Conservation (phyloP, 2,113 vertebrate species). For the Daboia siamensis region DNA sequence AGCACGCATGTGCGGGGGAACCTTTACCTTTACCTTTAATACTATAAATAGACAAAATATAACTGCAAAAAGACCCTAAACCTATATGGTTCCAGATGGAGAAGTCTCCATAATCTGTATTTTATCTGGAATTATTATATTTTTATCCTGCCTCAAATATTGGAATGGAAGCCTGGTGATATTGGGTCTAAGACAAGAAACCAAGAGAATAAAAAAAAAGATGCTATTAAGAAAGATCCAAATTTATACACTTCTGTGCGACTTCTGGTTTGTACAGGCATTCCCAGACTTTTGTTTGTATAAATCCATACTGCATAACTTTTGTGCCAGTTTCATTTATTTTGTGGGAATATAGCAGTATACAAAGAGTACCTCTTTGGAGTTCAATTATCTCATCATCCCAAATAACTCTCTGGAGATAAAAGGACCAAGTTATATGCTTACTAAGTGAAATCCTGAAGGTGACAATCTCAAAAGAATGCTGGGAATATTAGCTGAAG, state of each 20-base stretch:
- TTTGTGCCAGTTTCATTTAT: not conserved
- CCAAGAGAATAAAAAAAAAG: not conserved
- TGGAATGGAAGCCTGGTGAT: not conserved
- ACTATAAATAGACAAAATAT: not conserved
- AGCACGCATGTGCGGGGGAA: too few species aligned
- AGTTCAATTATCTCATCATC: not conserved
- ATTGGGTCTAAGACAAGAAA: not conserved
- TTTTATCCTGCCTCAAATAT: not conserved
- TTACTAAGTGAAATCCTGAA: not conserved
- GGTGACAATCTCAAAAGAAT: not conserved
- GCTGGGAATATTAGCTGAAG: not conserved
- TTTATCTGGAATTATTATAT: not conserved
- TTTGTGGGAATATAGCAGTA: not conserved
- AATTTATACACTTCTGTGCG: not conserved
- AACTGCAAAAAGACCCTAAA: not conserved
- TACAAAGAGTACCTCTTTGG: not conserved
- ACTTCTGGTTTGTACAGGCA: not conserved
- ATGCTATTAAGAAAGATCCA: not conserved
- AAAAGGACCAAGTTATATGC: not conserved
- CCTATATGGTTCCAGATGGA: not conserved
- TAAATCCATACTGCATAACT: not conserved
- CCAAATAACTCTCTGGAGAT: not conserved
- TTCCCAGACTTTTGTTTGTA: not conserved
- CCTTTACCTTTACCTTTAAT: too few species aligned
- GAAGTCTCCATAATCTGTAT: not conserved